Evolutionary conservation across 2,113 vertebrate species (phyloP).

Genomic region (Pagrus major): DNA sequence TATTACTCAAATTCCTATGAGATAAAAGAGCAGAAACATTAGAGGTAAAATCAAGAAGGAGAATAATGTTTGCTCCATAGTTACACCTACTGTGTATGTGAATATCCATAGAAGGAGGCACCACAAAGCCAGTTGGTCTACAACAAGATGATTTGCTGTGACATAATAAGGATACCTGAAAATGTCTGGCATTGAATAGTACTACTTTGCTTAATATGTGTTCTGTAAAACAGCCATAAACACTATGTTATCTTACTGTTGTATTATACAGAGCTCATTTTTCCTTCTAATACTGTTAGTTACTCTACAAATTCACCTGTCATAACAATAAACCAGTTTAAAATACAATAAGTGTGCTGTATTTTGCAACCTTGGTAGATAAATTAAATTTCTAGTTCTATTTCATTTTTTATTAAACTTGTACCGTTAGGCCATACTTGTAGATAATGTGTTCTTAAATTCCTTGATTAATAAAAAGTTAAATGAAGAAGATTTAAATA

Average conservation of each 20-base stretch:
- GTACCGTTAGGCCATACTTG: background rate
- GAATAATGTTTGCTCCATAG: background rate
- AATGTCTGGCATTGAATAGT: background rate
- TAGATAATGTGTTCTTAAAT: background rate
- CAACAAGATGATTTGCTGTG: conserved; percentile 6
- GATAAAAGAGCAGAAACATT: conserved; percentile 55
- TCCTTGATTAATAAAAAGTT: no score
- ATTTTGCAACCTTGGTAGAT: background rate
- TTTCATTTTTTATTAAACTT: background rate
- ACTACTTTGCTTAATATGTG: background rate
- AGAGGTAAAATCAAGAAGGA: conserved; percentile 6
- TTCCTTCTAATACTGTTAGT: background rate
- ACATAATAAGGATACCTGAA: background rate
- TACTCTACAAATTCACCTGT: background rate
- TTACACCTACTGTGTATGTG: background rate
- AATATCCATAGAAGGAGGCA: background rate
- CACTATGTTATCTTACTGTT: background rate
- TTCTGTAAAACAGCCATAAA: background rate
- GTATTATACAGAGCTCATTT: background rate
- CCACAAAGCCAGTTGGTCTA: background rate
- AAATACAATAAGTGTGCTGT: background rate
- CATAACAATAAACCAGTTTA: background rate
- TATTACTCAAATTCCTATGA: conserved; percentile 95
- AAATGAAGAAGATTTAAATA: background rate
- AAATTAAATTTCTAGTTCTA: background rate